Conservation (phyloP, 2,888 invertebrate genomes). For the Macaria liturata region DNA sequence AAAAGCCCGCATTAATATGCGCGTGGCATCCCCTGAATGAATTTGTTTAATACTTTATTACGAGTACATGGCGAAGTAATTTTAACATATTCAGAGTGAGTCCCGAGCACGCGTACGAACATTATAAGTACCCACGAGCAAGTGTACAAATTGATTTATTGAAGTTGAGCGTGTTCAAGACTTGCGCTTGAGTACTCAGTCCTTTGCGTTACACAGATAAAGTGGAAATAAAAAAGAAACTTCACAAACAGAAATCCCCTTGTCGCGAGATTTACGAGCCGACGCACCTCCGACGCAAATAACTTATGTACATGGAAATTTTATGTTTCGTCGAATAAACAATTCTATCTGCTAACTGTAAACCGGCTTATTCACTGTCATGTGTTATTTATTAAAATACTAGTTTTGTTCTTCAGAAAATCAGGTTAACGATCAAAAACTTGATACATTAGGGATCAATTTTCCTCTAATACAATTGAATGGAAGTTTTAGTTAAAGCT, state of each 20-base stretch:
- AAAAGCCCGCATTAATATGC: slow-evolving; percentile 9
- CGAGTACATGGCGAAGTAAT: slow-evolving; percentile 46
- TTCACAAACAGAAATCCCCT: slow-evolving; percentile 82
- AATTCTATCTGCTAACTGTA: slow-evolving; percentile 34
- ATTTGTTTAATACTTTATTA: slow-evolving; percentile 28
- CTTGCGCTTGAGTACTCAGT: slow-evolving; percentile 79
- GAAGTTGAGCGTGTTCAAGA: slow-evolving; percentile 76
- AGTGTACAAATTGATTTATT: slow-evolving; percentile 83
- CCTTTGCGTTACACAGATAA: slow-evolving; percentile 78
- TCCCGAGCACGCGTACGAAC: slow-evolving; percentile 58
- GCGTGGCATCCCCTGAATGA: slow-evolving; percentile 6
- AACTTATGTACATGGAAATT: slow-evolving; percentile 78
- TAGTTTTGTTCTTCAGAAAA: too few relatives aligned
- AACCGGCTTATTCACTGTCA: slow-evolving; percentile 2
- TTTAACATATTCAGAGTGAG: slow-evolving; percentile 61
- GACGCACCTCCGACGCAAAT: slow-evolving; percentile 75
- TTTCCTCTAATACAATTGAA: slow-evolving; percentile 72
- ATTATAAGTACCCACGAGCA: slow-evolving; percentile 71
- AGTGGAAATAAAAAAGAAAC: slow-evolving; percentile 81
- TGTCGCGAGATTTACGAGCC: slow-evolving; percentile 80
- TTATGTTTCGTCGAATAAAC: slow-evolving; percentile 65
- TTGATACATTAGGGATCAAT: slow-evolving; percentile 77
- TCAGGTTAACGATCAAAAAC: slow-evolving; percentile 66
- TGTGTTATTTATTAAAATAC: too few relatives aligned
- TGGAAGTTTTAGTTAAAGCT: slow-evolving; percentile 73